Conservation (phyloP, 2,888 invertebrate species). For the Caenorhabditis sp. region DNA sequence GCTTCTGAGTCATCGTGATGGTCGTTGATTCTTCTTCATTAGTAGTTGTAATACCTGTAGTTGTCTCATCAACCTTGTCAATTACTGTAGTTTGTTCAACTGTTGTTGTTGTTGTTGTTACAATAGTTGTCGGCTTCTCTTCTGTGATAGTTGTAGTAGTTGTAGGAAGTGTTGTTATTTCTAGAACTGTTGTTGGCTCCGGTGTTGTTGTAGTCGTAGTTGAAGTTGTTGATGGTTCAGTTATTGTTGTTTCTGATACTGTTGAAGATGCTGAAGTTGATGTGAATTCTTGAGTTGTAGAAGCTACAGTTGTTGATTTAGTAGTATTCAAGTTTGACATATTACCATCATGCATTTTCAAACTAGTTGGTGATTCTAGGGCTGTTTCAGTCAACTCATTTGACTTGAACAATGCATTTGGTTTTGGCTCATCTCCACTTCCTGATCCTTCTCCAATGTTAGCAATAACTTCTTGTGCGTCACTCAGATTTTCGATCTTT, state of each 20-base stretch:
- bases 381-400: slow-evolving; percentile 3
- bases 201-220: slow-evolving; percentile 5
- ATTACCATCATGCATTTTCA: slow-evolving; percentile 11
- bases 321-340: background rate
- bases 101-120: slow-evolving; percentile 13
- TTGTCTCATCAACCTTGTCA: slow-evolving; percentile 1
- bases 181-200: background rate
- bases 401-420: background rate
- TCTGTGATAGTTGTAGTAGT: background rate
- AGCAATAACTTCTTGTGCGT: slow-evolving; percentile 4
- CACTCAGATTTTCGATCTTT: slow-evolving; percentile 21
- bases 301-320: slow-evolving; percentile 5
- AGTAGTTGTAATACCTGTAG: slow-evolving; percentile 1
- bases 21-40: slow-evolving; percentile 5
- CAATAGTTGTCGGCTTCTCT: too few species aligned
- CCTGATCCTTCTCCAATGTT: slow-evolving; percentile 6
- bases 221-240: slow-evolving; percentile 14
- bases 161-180: background rate
- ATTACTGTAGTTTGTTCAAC: slow-evolving; percentile 14
- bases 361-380: background rate
- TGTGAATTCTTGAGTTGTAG: slow-evolving; percentile 21
- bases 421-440: slow-evolving; percentile 8
- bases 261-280: slow-evolving; percentile 4
- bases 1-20: background rate
- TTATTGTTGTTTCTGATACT: too few species aligned